Evolutionary conservation across 2,888 invertebrate species (phyloP).

Genomic region (Esperia sulphurella): DNA sequence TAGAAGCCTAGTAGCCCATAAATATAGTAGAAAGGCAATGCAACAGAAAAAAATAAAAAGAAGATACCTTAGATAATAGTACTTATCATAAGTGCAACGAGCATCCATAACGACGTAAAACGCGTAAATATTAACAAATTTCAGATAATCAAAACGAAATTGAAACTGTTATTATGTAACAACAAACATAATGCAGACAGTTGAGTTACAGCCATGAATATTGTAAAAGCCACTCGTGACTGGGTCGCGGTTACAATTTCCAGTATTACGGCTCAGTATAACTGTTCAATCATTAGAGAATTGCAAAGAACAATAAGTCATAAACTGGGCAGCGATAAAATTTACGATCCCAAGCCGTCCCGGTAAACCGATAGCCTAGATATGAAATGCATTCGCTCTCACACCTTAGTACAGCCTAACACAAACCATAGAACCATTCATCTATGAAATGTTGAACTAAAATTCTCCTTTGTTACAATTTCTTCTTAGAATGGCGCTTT

Average conservation of each 20-base stretch:
- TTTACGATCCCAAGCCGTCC: constrained; percentile 54
- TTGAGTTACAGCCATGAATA: constrained; percentile 17
- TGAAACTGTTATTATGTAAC: constrained; percentile 11
- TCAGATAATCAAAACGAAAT: constrained; percentile 5
- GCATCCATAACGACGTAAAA: too few species aligned
- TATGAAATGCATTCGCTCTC: constrained; percentile 18
- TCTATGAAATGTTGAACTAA: neutral
- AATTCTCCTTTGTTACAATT: too few species aligned
- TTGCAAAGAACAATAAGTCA: constrained; percentile 58
- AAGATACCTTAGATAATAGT: too few species aligned
- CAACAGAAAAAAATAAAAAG: too few species aligned
- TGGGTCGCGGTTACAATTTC: constrained; percentile 15
- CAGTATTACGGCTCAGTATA: constrained; percentile 21
- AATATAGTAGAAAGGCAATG: neutral
- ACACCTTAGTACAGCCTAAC: neutral
- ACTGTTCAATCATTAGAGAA: constrained; percentile 40
- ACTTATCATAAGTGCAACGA: too few species aligned
- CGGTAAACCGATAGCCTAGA: constrained; percentile 65
- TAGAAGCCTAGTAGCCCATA: constrained; percentile 5
- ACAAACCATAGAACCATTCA: neutral
- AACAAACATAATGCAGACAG: constrained; percentile 12
- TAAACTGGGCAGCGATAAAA: constrained; percentile 59
- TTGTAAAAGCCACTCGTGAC: constrained; percentile 36
- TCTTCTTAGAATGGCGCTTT: too few species aligned
- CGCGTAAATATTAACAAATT: neutral